Evolutionary conservation across 2,888 invertebrate species (phyloP).

Genomic region (Thalpophila matura): DNA sequence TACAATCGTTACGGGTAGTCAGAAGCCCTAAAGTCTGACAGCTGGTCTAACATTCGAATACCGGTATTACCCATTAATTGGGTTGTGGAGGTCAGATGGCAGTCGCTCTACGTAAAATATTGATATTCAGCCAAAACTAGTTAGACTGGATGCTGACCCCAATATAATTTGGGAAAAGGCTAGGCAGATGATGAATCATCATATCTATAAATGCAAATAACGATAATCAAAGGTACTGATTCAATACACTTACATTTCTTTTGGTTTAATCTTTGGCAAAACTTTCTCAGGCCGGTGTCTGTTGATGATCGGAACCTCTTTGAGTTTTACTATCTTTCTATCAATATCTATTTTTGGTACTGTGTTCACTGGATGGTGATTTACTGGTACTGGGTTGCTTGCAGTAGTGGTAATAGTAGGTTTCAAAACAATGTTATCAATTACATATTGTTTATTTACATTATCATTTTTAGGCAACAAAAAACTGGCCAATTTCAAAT

Average conservation of each 20-base stretch:
- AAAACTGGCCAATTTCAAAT: slow-evolving; percentile 85
- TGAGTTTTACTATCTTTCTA: slow-evolving; percentile 83
- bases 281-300: slow-evolving; percentile 72
- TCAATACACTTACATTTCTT: slow-evolving; percentile 82
- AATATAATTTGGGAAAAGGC: too few relatives aligned
- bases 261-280: slow-evolving; percentile 86
- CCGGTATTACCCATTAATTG: too few relatives aligned
- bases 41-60: too few relatives aligned
- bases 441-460: slow-evolving; percentile 71
- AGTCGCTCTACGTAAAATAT: too few relatives aligned
- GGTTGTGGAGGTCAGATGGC: too few relatives aligned
- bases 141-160: too few relatives aligned
- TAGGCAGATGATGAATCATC: too few relatives aligned
- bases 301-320: slow-evolving; percentile 74
- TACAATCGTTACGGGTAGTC: too few relatives aligned
- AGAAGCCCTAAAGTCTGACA: too few relatives aligned
- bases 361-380: slow-evolving; percentile 66
- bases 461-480: slow-evolving; percentile 80
- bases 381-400: slow-evolving; percentile 54
- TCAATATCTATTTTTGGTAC: slow-evolving; percentile 80
- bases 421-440: slow-evolving; percentile 76
- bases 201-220: not conserved
- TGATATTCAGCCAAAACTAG: too few relatives aligned
- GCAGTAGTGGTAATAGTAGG: slow-evolving; percentile 69
- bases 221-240: not conserved